These are phyloP conservation scores for Steinernema khuongi DNA, from an alignment of 1,140 invertebrate species.

Conservation along the genomic window DNA sequence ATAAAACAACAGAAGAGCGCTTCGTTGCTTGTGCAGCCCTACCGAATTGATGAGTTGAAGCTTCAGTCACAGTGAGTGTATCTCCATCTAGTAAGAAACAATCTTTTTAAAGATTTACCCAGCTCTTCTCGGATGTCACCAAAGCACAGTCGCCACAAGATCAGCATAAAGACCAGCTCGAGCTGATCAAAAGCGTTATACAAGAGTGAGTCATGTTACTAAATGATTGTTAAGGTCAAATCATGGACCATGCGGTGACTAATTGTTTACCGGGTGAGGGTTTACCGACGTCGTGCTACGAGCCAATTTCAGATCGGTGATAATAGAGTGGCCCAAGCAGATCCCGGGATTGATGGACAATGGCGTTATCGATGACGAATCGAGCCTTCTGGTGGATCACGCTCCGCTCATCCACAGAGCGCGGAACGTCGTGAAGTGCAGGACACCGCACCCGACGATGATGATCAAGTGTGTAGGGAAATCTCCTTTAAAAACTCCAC, in stretches of 20 bases:
- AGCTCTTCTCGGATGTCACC: background rate
- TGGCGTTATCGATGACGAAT: slow-evolving; percentile 12
- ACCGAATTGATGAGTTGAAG: slow-evolving; percentile 23
- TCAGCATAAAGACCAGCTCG: slow-evolving; percentile 11
- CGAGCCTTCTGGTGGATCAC: slow-evolving; percentile 21
- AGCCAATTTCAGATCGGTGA: slow-evolving; percentile 23
- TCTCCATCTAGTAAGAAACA: background rate
- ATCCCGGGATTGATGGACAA: slow-evolving; percentile 27
- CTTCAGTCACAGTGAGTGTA: slow-evolving; percentile 22
- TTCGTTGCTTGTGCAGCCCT: slow-evolving; percentile 25
- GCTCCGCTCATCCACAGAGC: slow-evolving; percentile 37
- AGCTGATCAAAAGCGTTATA: slow-evolving; percentile 17
- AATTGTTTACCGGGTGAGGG: background rate
- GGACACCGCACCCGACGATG: slow-evolving; percentile 39
- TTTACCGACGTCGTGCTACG: background rate
- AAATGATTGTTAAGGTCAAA: background rate
- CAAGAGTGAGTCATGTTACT: background rate
- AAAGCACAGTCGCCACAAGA: background rate
- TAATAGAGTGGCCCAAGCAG: slow-evolving; percentile 32
- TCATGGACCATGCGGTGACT: slow-evolving; percentile 13
- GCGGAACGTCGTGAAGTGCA: slow-evolving; percentile 37
- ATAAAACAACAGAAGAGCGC: slow-evolving; percentile 27
- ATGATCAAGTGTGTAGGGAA: slow-evolving; percentile 32
- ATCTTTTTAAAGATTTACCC: background rate
- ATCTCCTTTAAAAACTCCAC: background rate